Percentiles rank a stretch among this genome's conserved stretches.
Evolutionary conservation across 1,140 invertebrate genomes (phyloP).

Genomic region (Cheumatopsyche charites): DNA sequence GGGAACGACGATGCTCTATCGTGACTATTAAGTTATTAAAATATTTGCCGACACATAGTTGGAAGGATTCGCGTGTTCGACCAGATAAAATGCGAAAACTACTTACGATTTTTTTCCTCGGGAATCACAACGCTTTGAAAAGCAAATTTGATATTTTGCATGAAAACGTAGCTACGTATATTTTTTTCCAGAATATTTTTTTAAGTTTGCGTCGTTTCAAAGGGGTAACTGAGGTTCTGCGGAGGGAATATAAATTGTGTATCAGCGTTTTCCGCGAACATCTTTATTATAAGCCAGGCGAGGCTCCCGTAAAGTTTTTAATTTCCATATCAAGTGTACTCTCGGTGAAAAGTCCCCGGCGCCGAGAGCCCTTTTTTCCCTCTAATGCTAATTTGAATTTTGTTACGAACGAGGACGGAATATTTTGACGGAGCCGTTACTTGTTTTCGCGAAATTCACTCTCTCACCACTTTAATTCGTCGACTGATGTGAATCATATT

Average conservation of each 20-base stretch:
- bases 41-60: constrained; percentile 23
- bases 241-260: not conserved
- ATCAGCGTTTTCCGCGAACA: constrained; percentile 20
- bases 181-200: not conserved
- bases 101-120: not conserved
- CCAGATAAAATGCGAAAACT: constrained; percentile 4
- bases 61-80: not conserved
- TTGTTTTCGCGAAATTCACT: not conserved
- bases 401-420: constrained; percentile 37
- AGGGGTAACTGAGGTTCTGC: not conserved
- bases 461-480: not conserved
- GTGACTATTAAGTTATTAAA: constrained; percentile 50
- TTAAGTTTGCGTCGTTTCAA: not conserved
- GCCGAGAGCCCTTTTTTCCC: constrained; percentile 43
- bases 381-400: constrained; percentile 47
- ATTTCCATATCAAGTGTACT: constrained; percentile 49
- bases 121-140: not conserved
- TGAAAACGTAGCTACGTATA: not conserved
- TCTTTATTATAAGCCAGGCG: constrained; percentile 25
- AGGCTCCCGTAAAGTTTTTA: constrained; percentile 48
- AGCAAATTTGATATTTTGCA: not conserved
- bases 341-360: constrained; percentile 41
- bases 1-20: constrained; percentile 24
- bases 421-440: constrained; percentile 7
- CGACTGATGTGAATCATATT: not conserved